phyloP scores from a whole-genome alignment of 2,888 invertebrate genomes.

The Euphydryas editha region DNA sequence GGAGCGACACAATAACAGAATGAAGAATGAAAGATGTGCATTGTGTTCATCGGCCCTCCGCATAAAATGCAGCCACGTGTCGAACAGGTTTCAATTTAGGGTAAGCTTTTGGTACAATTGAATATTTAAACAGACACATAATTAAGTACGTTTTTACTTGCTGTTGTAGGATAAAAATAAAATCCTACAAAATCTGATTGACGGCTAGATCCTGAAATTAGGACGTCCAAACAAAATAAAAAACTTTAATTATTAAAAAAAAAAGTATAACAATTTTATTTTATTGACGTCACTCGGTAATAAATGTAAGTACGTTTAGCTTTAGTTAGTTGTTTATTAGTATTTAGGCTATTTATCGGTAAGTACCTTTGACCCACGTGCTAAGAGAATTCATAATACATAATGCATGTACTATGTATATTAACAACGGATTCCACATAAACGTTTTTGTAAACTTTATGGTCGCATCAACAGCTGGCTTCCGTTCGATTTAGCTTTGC shows the following conservation, averaged over 20 bases:
- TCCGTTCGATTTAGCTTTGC: slow-evolving; percentile 57
- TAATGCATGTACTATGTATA: slow-evolving; percentile 28
- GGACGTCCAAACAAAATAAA: no score
- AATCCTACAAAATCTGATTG: neutral
- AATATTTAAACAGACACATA: neutral
- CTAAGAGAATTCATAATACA: slow-evolving; percentile 34
- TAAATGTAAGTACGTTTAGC: neutral
- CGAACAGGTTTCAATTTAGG: slow-evolving; percentile 68
- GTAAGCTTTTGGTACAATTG: slow-evolving; percentile 12
- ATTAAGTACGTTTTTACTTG: neutral
- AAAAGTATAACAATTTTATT: neutral
- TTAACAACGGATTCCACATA: slow-evolving; percentile 29
- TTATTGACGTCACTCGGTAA: neutral
- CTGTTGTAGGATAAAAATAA: neutral
- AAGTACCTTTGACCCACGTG: slow-evolving; percentile 30
- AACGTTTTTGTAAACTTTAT: slow-evolving; percentile 39
- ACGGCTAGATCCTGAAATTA: no score
- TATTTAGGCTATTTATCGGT: neutral
- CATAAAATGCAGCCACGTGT: slow-evolving; percentile 68
- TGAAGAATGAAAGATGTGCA: slow-evolving; percentile 70
- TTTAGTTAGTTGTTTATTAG: neutral
- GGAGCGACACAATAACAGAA: slow-evolving; percentile 72
- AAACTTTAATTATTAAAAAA: neutral
- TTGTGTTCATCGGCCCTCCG: slow-evolving; percentile 61
- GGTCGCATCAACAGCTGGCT: slow-evolving; percentile 51